Conservation (phyloP, 2,888 invertebrate species). For the Drosophila limbata region DNA sequence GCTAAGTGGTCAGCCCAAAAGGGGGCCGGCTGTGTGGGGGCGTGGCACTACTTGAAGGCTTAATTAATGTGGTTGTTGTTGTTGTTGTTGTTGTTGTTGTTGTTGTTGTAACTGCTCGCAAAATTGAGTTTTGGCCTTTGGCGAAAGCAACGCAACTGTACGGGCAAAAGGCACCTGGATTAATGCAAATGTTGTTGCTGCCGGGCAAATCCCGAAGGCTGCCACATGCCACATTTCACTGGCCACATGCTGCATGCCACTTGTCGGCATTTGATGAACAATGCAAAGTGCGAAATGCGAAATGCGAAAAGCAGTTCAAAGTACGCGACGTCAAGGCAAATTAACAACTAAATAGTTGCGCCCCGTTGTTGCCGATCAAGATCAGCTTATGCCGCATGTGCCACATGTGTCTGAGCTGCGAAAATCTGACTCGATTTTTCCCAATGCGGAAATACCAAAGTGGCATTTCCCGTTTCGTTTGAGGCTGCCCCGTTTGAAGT, state of each 20-base stretch:
- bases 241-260: constrained; percentile 33
- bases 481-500: constrained; percentile 22
- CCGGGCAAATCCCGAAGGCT: constrained; percentile 36
- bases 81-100: constrained; percentile 17
- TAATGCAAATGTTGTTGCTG: background rate
- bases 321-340: constrained; percentile 37
- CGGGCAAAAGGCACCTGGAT: constrained; percentile 12
- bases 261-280: constrained; percentile 23
- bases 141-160: constrained; percentile 44
- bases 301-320: background rate
- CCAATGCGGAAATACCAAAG: constrained; percentile 40
- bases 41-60: background rate
- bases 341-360: constrained; percentile 56
- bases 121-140: background rate
- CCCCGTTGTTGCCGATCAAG: constrained; percentile 24
- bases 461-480: constrained; percentile 48
- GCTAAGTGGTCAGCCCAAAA: constrained; percentile 21
- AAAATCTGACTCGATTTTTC: constrained; percentile 38
- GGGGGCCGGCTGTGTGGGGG: background rate
- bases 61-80: constrained; percentile 33
- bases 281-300: background rate
- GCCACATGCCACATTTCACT: constrained; percentile 20
- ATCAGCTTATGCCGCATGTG: constrained; percentile 25
- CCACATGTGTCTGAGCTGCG: constrained; percentile 32
- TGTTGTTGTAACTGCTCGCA: background rate